Evolutionary conservation across 2,888 invertebrate species (phyloP).

Genomic region (Synanthedon andrenaeformis): DNA sequence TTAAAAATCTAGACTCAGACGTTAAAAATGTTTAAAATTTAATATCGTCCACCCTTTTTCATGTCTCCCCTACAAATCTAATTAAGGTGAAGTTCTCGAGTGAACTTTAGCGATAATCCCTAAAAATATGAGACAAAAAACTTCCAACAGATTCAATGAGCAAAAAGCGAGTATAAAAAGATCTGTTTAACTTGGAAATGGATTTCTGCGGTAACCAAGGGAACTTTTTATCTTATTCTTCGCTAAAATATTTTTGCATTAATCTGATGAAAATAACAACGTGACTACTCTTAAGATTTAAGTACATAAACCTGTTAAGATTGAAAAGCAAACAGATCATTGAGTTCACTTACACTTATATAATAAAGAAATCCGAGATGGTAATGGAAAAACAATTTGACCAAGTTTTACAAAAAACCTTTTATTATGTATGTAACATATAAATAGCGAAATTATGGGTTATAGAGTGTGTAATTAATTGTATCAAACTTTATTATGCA

Average conservation of each 20-base stretch:
- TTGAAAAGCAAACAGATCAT: conserved; percentile 4
- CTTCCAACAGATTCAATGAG: conserved; percentile 34
- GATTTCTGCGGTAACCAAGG: conserved; percentile 51
- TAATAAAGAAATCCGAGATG: no score
- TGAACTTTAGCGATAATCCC: conserved; percentile 26
- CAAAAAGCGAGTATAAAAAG: conserved; percentile 40
- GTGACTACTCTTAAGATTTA: conserved; percentile 10
- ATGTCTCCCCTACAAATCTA: conserved; percentile 14
- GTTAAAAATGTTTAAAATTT: not conserved
- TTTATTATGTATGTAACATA: no score
- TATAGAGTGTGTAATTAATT: no score
- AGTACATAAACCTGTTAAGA: conserved; percentile 14
- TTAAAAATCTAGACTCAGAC: not conserved
- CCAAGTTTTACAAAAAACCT: no score
- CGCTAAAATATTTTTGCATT: conserved; percentile 41
- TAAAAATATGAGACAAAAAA: conserved; percentile 37
- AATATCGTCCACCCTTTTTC: conserved; percentile 9
- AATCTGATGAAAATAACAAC: conserved; percentile 39
- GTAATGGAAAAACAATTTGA: no score
- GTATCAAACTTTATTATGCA: no score
- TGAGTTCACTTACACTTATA: not conserved
- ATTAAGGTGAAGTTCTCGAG: conserved; percentile 27
- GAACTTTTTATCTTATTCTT: conserved; percentile 45
- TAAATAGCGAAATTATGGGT: no score
- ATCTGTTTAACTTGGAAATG: conserved; percentile 61